These are phyloP conservation scores for Oenanthe melanoleuca DNA, from an alignment of 2,113 vertebrate species.

Conservation along the genomic window DNA sequence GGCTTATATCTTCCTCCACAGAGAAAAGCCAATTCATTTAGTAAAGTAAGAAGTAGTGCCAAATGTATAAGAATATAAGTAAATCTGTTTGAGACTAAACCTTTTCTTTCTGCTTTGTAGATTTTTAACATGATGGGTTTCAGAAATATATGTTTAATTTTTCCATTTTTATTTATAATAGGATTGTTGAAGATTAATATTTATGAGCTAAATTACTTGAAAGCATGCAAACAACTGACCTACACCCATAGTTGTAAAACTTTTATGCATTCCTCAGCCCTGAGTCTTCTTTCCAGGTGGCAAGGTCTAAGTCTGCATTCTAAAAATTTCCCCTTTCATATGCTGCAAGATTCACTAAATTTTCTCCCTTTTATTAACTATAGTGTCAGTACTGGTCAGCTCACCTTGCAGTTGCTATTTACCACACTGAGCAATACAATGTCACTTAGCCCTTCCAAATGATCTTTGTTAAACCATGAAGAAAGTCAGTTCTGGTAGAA, in stretches of 20 bases:
- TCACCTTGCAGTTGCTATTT: conserved; percentile 41
- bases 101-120: background rate
- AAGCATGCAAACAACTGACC: background rate
- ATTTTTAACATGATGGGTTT: background rate
- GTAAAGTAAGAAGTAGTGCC: background rate
- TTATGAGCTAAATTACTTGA: conserved; percentile 33
- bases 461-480: conserved; percentile 28
- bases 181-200: background rate
- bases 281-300: background rate
- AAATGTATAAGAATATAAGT: background rate
- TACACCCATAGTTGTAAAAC: background rate
- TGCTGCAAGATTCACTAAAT: background rate
- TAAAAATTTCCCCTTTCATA: background rate
- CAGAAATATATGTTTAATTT: background rate
- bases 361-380: background rate
- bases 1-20: background rate
- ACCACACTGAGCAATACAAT: background rate
- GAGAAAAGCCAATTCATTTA: background rate
- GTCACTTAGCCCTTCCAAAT: background rate
- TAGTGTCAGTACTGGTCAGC: background rate
- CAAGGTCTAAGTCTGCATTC: background rate
- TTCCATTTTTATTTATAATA: background rate
- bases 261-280: background rate
- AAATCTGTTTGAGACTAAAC: background rate
- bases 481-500: background rate